Percentiles rank a stretch among this genome's conserved stretches.
These are phyloP conservation scores for Zaprionus lineosus DNA, from an alignment of 2,888 invertebrate genomes.

Conservation along the genomic window DNA sequence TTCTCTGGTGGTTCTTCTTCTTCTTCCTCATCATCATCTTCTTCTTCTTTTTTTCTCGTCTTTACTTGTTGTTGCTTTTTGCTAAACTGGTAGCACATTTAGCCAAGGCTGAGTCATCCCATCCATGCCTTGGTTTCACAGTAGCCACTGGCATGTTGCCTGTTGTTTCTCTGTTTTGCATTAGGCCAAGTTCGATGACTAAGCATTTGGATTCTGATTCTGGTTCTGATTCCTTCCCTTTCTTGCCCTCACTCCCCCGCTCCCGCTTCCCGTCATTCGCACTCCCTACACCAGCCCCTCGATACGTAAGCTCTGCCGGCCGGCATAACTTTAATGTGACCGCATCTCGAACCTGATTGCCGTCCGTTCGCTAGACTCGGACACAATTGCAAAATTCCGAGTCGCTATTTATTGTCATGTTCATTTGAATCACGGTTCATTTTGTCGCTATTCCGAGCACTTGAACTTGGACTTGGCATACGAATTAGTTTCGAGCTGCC, in stretches of 20 bases:
- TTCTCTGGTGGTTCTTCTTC: conserved; percentile 13
- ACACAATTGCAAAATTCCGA: not conserved
- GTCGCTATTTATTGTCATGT: conserved; percentile 47
- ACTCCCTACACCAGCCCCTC: conserved; percentile 11
- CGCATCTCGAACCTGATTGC: conserved; percentile 50
- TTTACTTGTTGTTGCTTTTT: conserved; percentile 11
- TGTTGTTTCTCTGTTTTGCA: conserved; percentile 53
- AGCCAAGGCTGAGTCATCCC: conserved; percentile 48
- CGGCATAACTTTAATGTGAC: conserved; percentile 71
- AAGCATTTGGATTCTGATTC: conserved; percentile 52
- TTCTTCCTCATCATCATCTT: no score
- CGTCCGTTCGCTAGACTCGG: conserved; percentile 5
- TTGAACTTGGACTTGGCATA: conserved; percentile 20
- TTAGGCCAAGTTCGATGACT: conserved; percentile 76
- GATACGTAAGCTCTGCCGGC: conserved; percentile 43
- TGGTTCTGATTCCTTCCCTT: conserved; percentile 42
- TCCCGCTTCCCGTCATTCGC: not conserved
- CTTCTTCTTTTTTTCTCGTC: not conserved
- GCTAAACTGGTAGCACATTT: conserved; percentile 73
- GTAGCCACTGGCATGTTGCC: conserved; percentile 49
- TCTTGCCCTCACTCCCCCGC: not conserved
- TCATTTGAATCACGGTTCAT: conserved; percentile 26
- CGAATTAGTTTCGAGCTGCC: not conserved
- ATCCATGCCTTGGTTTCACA: conserved; percentile 28
- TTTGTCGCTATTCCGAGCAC: conserved; percentile 7